Evolutionary conservation across 2,888 invertebrate species (phyloP), one percentile per base, ranked within the genome.

Genomic region (Lucinisca nassula): DNA sequence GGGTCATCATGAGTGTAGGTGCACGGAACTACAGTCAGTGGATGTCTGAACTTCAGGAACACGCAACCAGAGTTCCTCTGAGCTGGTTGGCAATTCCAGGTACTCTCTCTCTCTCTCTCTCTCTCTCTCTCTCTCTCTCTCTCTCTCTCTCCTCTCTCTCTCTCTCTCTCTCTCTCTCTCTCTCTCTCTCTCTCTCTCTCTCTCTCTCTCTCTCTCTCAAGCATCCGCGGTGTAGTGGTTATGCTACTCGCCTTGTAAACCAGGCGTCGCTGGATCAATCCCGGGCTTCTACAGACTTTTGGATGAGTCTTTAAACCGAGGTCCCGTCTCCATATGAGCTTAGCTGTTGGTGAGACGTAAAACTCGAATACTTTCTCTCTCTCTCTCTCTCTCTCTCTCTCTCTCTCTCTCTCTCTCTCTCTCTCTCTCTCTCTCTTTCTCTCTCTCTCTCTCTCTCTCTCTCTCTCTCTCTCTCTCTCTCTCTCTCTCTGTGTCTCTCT

Each of bases 61-160:
- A 79, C 75, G 40, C 85, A 10, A 87, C 87, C n/a, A 67, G 58
- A n/a, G 83, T 83, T 3, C 90, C 90, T 12, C 35, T 90, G 21
- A 80, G 83, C 0, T 90, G 90, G 75, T 78, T 90, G n/a, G 86
- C 90, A 4, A 82, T 90, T n/a, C 90, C 90, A 80, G 90, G 90
- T 90, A 82, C 17, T 3, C 8, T 61, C n/a, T 51, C 10, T 51
- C 14, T 14, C 14, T 10, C 40, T 40, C 8, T 14, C 40, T 40
- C 14, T 10, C 14, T 40, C 40, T 40, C 14, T 40, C 6, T 40
- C 14, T 40, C 40, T 45, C 45, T 45, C 45, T 45, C 45, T 45
- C 45, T 45, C 45, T 45, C 45, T 45, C 45, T 45, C 45, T 45
- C 45, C 14, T 14, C 45, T 14, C 45, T 45, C 45, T 45, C 45